Conservation (phyloP, 2,113 vertebrate species). For the Ailuropoda melanoleuca region DNA sequence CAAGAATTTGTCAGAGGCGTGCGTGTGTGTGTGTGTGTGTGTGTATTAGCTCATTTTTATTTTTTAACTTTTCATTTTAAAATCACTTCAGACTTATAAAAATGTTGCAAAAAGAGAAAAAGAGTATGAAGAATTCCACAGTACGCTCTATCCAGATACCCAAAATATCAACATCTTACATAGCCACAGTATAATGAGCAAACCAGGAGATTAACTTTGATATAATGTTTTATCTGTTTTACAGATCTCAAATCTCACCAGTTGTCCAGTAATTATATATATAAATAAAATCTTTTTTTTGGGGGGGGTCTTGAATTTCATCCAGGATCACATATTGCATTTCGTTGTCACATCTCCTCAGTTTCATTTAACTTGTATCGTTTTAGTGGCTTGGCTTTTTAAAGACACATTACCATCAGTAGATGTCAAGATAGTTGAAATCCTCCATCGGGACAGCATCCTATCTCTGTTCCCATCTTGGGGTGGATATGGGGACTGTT, state of each 20-base stretch:
- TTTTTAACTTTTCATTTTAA: conserved; percentile 46
- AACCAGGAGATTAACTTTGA: neutral
- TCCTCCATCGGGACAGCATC: neutral
- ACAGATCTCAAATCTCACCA: neutral
- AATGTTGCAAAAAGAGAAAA: conserved; percentile 19
- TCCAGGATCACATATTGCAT: neutral
- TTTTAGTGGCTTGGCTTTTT: neutral
- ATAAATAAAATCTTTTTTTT: neutral
- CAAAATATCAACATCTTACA: neutral
- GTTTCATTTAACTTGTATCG: neutral
- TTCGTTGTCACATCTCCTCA: neutral
- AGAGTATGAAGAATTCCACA: conserved; percentile 9
- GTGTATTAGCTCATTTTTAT: neutral
- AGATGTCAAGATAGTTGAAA: neutral
- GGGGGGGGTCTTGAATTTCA: neutral
- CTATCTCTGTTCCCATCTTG: neutral
- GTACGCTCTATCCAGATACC: neutral
- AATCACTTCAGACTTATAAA: conserved; percentile 36
- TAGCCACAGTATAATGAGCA: neutral
- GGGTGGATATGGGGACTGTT: neutral
- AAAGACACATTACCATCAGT: neutral
- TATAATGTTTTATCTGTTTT: neutral
- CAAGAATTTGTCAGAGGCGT: neutral
- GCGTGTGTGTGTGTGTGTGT: neutral
- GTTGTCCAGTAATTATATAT: neutral